Conservation (phyloP, 2,797 vertebrate genomes). For the Oreochromis mossambicus region DNA sequence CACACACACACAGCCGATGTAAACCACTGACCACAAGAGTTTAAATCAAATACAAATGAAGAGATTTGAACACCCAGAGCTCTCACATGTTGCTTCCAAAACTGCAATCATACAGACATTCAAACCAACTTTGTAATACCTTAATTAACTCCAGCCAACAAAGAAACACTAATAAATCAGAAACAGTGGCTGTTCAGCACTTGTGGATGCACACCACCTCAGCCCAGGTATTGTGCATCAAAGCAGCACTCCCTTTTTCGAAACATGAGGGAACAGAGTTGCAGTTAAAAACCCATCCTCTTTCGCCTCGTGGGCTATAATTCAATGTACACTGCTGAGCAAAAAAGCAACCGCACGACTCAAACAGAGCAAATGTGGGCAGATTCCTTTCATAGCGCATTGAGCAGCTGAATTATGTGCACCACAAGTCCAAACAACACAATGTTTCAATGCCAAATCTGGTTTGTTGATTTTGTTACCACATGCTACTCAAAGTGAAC, state of each 20-base stretch:
- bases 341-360: neutral
- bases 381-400: neutral
- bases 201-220: neutral
- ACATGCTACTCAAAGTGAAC: neutral
- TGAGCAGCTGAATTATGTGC: neutral
- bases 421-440: neutral
- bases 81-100: conserved; percentile 7
- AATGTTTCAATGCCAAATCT: neutral
- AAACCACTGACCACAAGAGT: conserved; percentile 4
- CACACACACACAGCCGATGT: neutral
- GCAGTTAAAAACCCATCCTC: conserved; percentile 1
- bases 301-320: neutral
- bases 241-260: neutral
- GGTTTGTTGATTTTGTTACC: neutral
- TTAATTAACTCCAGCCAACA: conserved; percentile 16
- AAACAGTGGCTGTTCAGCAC: neutral
- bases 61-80: neutral
- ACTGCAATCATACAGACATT: conserved; percentile 3
- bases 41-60: conserved; percentile 16
- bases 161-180: neutral
- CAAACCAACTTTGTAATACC: neutral
- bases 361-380: neutral
- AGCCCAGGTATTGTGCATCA: conserved; percentile 3
- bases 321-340: neutral
- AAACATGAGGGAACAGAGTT: neutral